Evolutionary conservation across 2,113 vertebrate species (phyloP).

Genomic region (Penelope pileata): DNA sequence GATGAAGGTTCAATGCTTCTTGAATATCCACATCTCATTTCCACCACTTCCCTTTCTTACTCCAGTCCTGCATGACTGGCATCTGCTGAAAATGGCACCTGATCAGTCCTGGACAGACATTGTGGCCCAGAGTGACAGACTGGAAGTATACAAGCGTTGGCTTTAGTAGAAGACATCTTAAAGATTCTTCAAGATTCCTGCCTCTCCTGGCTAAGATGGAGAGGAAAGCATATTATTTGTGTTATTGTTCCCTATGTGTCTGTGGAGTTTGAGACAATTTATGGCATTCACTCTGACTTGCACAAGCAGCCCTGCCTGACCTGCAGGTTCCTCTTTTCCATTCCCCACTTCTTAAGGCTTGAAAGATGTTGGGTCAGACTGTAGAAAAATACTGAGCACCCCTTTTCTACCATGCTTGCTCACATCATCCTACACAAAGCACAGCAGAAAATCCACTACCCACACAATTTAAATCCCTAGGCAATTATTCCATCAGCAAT

Average conservation of each 20-base stretch:
- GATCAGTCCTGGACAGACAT: neutral
- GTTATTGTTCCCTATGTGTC: neutral
- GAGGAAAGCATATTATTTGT: neutral
- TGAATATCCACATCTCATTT: neutral
- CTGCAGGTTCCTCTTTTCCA: neutral
- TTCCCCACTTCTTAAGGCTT: neutral
- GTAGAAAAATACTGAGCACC: neutral
- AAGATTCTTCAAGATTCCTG: neutral
- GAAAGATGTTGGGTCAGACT: neutral
- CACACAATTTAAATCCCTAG: neutral
- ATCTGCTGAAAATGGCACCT: neutral
- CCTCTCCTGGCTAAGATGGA: neutral
- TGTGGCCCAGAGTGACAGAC: neutral
- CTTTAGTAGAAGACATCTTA: neutral
- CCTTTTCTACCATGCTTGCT: neutral
- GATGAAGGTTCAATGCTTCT: neutral
- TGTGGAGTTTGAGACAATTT: neutral
- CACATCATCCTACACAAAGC: neutral
- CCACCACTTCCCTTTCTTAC: neutral
- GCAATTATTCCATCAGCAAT: neutral
- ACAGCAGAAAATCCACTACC: neutral
- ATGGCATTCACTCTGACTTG: neutral
- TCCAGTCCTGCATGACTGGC: neutral
- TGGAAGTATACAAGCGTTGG: neutral
- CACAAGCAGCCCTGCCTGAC: neutral